Conservation (phyloP, 2,797 vertebrate species). For the Hyperoplus immaculatus region DNA sequence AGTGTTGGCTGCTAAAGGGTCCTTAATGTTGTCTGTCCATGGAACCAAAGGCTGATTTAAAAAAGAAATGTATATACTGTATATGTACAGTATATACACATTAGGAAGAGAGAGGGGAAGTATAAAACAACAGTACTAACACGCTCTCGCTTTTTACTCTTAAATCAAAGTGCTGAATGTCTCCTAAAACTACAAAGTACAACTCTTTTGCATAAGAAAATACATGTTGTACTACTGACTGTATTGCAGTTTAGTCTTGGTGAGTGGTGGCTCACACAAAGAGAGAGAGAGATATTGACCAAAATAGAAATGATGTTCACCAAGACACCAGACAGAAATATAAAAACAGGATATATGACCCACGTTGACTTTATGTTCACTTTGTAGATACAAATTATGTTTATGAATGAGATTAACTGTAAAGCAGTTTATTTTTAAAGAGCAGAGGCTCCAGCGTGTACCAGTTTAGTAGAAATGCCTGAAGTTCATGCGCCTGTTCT, state of each 20-base stretch:
- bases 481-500: not conserved
- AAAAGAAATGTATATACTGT: not conserved
- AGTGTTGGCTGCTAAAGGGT: not conserved
- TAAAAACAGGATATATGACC: not conserved
- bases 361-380: not conserved
- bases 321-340: no score
- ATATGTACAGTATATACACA: no score
- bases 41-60: not conserved
- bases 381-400: no score
- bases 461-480: no score
- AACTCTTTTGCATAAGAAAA: not conserved
- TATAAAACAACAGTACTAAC: not conserved
- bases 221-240: not conserved
- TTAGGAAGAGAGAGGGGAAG: not conserved
- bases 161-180: not conserved
- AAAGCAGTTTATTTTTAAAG: no score
- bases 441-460: no score
- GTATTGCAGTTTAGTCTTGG: no score
- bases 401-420: no score
- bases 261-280: no score
- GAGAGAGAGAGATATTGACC: no score
- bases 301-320: no score
- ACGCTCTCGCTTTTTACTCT: not conserved
- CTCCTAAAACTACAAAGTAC: not conserved
- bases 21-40: not conserved